Percentiles rank a stretch among this genome's conserved stretches.
Evolutionary conservation across 2,888 invertebrate genomes (phyloP).

Genomic region (Barypeithes pellucidus): DNA sequence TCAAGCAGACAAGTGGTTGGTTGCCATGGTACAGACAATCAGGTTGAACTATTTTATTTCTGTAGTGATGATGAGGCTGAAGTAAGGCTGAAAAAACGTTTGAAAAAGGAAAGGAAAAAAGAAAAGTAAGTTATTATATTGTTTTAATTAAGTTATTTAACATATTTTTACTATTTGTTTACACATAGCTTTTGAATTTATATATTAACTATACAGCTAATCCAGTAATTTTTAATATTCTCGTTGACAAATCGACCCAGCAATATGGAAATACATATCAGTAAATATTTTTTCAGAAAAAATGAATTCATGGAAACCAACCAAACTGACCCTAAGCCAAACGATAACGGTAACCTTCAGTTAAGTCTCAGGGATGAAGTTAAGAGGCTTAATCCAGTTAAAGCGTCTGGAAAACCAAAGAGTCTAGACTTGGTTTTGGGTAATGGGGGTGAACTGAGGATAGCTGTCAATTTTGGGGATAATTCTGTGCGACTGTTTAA

Average conservation of each 20-base stretch:
- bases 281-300: conserved; percentile 59
- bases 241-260: no score
- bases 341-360: conserved; percentile 51
- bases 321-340: conserved; percentile 61
- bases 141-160: no score
- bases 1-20: conserved; percentile 81
- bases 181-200: no score
- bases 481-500: conserved; percentile 85
- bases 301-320: conserved; percentile 59
- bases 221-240: no score
- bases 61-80: conserved; percentile 84
- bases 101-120: conserved; percentile 83
- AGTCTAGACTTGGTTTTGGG: conserved; percentile 81
- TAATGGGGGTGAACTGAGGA: conserved; percentile 80
- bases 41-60: conserved; percentile 88
- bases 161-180: no score
- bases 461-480: conserved; percentile 79
- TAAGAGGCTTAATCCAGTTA: conserved; percentile 78
- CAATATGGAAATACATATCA: no score
- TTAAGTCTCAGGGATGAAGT: conserved; percentile 83
- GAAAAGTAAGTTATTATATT: conserved; percentile 65
- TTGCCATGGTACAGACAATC: conserved; percentile 88
- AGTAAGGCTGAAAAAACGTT: conserved; percentile 80
- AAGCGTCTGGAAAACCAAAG: conserved; percentile 80
- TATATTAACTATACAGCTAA: no score